These are phyloP conservation scores for Calypte anna DNA, from an alignment of 2,113 vertebrate species.

Conservation along the genomic window DNA sequence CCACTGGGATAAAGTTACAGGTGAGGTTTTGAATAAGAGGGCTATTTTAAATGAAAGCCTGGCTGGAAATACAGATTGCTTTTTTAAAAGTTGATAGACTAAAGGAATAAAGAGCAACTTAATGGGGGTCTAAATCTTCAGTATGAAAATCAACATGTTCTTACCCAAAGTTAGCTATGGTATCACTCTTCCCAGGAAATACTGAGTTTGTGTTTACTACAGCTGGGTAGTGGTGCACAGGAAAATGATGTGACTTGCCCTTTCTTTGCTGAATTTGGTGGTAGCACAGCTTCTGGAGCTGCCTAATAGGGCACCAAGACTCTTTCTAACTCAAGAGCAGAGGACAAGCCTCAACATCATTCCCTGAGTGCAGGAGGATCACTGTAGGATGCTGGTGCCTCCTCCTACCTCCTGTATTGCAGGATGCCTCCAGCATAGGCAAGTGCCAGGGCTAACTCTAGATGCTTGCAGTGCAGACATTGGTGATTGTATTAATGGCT, in stretches of 20 bases:
- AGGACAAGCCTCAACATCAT: background rate
- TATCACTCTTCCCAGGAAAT: background rate
- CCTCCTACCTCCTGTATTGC: background rate
- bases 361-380: background rate
- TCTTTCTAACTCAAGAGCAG: slow-evolving; percentile 25
- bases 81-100: background rate
- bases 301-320: background rate
- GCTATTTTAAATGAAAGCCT: slow-evolving; percentile 80
- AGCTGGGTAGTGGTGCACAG: background rate
- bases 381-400: background rate
- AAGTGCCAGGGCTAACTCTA: background rate
- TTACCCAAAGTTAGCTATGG: background rate
- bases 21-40: slow-evolving; percentile 79
- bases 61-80: slow-evolving; percentile 73
- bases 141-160: background rate
- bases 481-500: background rate
- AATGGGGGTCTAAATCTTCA: background rate
- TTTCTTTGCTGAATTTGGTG: background rate
- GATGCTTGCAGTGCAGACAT: background rate
- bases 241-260: background rate
- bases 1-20: slow-evolving; percentile 80
- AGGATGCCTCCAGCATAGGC: background rate
- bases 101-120: slow-evolving; percentile 61
- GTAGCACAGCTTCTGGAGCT: background rate
- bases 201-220: background rate